These are phyloP conservation scores for Leucosticte australis DNA, from an alignment of 2,113 vertebrate species.

Conservation along the genomic window DNA sequence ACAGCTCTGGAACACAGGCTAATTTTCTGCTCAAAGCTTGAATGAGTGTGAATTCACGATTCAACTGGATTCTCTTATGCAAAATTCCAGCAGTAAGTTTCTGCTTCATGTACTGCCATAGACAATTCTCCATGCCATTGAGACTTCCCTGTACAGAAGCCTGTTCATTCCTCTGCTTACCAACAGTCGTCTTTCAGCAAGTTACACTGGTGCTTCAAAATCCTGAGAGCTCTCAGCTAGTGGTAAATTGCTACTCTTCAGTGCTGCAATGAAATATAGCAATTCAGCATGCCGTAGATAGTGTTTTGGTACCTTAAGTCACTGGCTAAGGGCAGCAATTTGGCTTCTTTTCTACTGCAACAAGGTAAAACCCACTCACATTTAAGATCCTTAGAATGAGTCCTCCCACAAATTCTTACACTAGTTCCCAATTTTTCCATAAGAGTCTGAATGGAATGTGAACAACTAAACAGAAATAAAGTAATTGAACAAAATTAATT, in stretches of 20 bases:
- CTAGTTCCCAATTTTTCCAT: not conserved
- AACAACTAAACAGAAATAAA: not conserved
- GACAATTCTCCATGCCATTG: not conserved
- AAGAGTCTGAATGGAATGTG: not conserved
- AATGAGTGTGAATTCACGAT: not conserved
- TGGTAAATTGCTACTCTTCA: slow-evolving; percentile 1
- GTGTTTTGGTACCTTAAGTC: slow-evolving; percentile 2
- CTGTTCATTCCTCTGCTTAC: not conserved
- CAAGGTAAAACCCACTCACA: not conserved
- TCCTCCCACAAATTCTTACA: not conserved
- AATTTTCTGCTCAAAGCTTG: slow-evolving; percentile 2
- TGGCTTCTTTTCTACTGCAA: not conserved
- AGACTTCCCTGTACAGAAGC: not conserved
- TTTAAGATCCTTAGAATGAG: not conserved
- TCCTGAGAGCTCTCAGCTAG: not conserved
- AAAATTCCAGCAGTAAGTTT: not conserved
- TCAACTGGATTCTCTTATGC: not conserved
- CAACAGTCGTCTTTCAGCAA: not conserved
- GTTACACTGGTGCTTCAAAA: not conserved
- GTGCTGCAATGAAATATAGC: not conserved
- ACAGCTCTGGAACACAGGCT: not conserved
- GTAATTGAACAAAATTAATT: not conserved
- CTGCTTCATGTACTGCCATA: not conserved
- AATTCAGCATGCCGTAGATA: not conserved
- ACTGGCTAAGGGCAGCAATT: not conserved